Percentiles rank a stretch among this genome's conserved stretches.
Evolutionary conservation across 1,140 invertebrate species (phyloP).

Genomic region (Drosophila nikananu): DNA sequence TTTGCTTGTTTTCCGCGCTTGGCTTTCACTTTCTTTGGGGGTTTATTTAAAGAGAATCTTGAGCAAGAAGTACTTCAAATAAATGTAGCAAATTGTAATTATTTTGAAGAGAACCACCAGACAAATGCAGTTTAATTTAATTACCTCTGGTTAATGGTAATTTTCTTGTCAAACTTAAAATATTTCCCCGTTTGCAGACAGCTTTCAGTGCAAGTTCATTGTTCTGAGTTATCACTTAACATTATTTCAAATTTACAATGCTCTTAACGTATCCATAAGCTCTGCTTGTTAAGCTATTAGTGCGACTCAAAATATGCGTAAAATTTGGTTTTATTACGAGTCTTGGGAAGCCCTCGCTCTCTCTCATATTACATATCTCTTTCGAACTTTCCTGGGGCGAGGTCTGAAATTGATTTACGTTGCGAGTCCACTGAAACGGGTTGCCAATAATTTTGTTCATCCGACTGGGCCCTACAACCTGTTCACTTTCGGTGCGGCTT

Average conservation of each 20-base stretch:
- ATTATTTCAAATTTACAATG: not conserved
- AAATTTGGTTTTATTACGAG: not conserved
- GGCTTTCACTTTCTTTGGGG: constrained; percentile 39
- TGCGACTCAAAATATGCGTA: not conserved
- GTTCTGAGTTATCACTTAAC: not conserved
- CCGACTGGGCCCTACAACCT: constrained; percentile 47
- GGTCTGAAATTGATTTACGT: constrained; percentile 30
- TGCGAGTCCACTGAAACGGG: constrained; percentile 20
- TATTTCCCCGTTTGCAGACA: not conserved
- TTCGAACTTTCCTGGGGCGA: constrained; percentile 13
- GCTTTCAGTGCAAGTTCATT: not conserved
- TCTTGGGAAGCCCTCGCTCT: constrained; percentile 5
- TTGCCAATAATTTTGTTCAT: constrained; percentile 34
- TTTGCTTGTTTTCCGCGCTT: constrained; percentile 22
- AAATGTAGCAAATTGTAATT: not conserved
- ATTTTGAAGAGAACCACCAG: not conserved
- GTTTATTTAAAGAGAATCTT: not conserved
- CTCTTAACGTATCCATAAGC: constrained; percentile 12
- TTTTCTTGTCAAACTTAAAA: not conserved
- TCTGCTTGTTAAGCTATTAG: not conserved
- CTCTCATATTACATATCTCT: constrained; percentile 14
- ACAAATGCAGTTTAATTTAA: not conserved
- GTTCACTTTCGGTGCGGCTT: constrained; percentile 36
- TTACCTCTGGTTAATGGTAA: not conserved
- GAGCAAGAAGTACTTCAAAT: not conserved